Base-by-base conservation (phyloP, 1,140 invertebrate species). In the Drosophila subpulchrella region DNA sequence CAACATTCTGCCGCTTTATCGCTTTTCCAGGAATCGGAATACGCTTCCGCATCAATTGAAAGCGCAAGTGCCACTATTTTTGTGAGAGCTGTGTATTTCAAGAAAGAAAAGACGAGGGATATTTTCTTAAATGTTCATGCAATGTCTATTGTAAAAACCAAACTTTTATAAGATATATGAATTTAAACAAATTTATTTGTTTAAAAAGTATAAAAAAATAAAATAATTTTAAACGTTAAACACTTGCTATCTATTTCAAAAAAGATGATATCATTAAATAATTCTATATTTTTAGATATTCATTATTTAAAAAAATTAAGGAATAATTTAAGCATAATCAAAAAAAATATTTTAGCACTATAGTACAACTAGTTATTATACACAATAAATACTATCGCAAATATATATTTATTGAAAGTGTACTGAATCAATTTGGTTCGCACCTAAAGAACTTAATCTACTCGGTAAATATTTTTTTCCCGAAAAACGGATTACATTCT, bases 21-120 rank as follows among this genome's bases (percentile, higher is more conserved):
- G 71, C 79, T 86, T 86, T 86, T 86, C 82, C 82, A 68, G 83
- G 81, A 86, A 62, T 85, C 78, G 76, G 48, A 55, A 66, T 61
- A 75, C 71, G 82, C 82, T 86, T 88, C 82, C 82, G 82, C 82
- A 71, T 85, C 82, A 88, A 86, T 85, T 70, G 70, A 78, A 70
- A 66, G 54, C 61, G 60, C 76, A 58, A 59, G 56, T 42, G 48
- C 36, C 50, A 60, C 58, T 68, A 82, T 77, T 77, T 62, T 27
- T 36, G 24, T 24, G 36, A 54, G 20, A n/a, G 32, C 32, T 57
- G 11, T 17, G 17, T 15, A 6, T 15, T 0, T 50, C 27, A 8
- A 15, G 6, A 51, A 6, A 34, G 13, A 6, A 10, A 56, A 39
- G 24, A 32, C 15, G 20, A 12, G 4, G 6, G 2, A 32, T 12